Evolutionary conservation across 2,888 invertebrate species (phyloP), one percentile per base, ranked within the genome.

Genomic region (Hipparchia sbordonii): DNA sequence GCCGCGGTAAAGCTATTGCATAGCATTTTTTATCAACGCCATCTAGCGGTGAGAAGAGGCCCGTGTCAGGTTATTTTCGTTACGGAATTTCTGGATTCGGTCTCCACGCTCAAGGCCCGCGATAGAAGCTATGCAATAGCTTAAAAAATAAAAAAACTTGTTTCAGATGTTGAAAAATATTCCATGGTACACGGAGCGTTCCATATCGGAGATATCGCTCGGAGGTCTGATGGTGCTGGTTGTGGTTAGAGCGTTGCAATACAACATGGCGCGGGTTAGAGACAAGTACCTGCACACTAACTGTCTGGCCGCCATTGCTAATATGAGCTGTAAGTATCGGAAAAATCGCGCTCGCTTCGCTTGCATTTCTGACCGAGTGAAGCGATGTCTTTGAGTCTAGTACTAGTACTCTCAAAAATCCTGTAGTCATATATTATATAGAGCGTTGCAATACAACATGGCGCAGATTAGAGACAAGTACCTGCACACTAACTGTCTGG

Each of bases 221-320:
- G 99, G 99, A 5, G 99, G 99, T 6, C 95, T 99, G 12, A 95
- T 98, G 81, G 97, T 99, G 72, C 93, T 99, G 70, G 98, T 99
- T 2, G 97, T 99, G n/a, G 97, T 99, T 48, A 94, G 99, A 74
- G 99, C 99, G 6, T 97, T 99, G 81, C 99, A 99, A 86, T 98
- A 98, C 93, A 99, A 99, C 86, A 98, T 99, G 96, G 95, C 98
- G 75, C 96, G 98, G 85, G 98, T 98, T 94, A 95, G 98, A 78
- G 99, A 99, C 87, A 98, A 99, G 89, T 99, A 99, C 89, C 95
- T 99, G 23, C 99, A 99, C 88, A 99, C 99, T 3, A 99, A 99
- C 91, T 99, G 99, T 86, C 94, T 99, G 77, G 99, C 99, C 2
- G 99, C 99, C 6, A 95, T 99, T 79, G 99, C 99, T 13, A 99